Evolutionary conservation across 2,113 vertebrate species (phyloP), one percentile per base, ranked within the genome.

Genomic region (Neodon shergylaensis): DNA sequence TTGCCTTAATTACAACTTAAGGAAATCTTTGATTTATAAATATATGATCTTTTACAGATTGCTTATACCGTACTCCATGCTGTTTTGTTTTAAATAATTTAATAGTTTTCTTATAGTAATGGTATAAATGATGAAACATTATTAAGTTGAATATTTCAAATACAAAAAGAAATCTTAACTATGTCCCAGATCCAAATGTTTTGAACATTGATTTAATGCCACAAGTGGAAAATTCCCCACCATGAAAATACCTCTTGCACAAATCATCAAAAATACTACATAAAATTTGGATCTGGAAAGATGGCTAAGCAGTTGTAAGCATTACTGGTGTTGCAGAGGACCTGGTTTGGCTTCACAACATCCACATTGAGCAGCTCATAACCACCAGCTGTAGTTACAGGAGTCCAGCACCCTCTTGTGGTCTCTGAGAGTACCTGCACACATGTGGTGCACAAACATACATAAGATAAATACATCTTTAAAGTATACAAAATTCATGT

Each of bases 1-100:
- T 88, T 87, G 22, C 33, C 33, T 87, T 47, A 72, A 52, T 72
- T 54, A 72, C 44, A 52, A n/a, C 54, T 52, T 87, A 79, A 95
- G 49, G 33, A 95, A 92, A 83, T 92, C 33, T 42, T 95, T 47
- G 22, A 8, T 65, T 91, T 92, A 44, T 94, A 92, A 96, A 49
- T 65, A 68, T 19, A 73, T 78, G 52, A 83, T 36, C 63, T 96
- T 63, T 86, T 19, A 91, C 78, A 13, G 5, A 83, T 90, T 94
- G 14, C 39, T 87, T 92, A 11, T 88, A 72, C 49, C 22, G 7
- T 65, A 85, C 63, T 65, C 31, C 6, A 10, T 85, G 83, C 17
- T 85, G 33, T 68, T 84, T 78, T 14, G 6, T 94, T 58, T 96
- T 92, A 92, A 58, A 79, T 58, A 58, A 58, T 58, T 58, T 58